These are phyloP conservation scores for Dryomyza anilis DNA, from an alignment of 2,888 invertebrate species.

Conservation along the genomic window DNA sequence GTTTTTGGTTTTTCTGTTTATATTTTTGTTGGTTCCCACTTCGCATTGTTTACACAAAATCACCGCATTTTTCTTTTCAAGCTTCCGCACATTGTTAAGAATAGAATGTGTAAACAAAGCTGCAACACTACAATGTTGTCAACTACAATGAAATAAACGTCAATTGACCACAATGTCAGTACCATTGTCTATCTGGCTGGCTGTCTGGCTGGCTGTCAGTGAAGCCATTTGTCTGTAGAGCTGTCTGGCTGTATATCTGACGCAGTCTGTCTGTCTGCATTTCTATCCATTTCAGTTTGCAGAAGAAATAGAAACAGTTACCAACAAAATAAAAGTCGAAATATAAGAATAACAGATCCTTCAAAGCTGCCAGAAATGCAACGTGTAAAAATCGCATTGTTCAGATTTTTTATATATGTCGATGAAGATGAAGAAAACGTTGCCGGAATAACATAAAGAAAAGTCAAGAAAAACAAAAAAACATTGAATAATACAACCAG, in stretches of 20 bases:
- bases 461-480: no score
- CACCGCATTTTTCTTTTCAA: slow-evolving; percentile 12
- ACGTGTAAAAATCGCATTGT: not conserved
- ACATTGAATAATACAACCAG: no score
- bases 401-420: not conserved
- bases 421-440: not conserved
- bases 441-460: not conserved
- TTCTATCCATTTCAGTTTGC: no score
- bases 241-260: not conserved
- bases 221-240: not conserved
- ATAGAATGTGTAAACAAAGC: slow-evolving; percentile 12
- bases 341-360: not conserved
- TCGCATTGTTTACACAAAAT: slow-evolving; percentile 16
- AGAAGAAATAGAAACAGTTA: not conserved
- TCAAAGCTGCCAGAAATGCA: not conserved
- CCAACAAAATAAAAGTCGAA: not conserved
- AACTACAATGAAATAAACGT: slow-evolving; percentile 44
- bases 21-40: no score
- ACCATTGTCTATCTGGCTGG: slow-evolving; percentile 29
- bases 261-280: no score
- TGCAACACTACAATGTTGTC: slow-evolving; percentile 34
- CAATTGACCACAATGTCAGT: slow-evolving; percentile 46
- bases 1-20: no score
- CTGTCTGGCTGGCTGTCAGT: not conserved
- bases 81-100: slow-evolving; percentile 8